Evolutionary conservation across 2,888 invertebrate genomes (phyloP).

Genomic region (Chrysina gloriosa): DNA sequence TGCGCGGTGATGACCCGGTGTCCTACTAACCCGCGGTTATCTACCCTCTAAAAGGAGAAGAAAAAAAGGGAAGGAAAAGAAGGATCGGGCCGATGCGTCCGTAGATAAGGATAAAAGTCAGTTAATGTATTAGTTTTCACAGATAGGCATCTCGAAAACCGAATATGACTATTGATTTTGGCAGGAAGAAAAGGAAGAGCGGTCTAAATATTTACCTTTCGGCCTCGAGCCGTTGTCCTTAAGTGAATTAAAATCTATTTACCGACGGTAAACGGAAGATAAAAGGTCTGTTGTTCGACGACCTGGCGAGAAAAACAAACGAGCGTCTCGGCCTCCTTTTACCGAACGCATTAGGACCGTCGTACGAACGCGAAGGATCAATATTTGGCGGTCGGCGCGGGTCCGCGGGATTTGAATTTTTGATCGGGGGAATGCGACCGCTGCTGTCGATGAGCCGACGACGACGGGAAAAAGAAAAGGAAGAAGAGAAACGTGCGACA

Average conservation of each 20-base stretch:
- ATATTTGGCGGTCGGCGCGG: constrained; percentile 17
- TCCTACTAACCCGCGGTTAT: too few species aligned
- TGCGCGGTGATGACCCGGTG: too few species aligned
- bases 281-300: constrained; percentile 39
- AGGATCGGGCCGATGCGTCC: too few species aligned
- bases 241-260: constrained; percentile 59
- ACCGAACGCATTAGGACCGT: constrained; percentile 30
- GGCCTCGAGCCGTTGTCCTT: constrained; percentile 55
- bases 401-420: constrained; percentile 19
- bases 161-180: constrained; percentile 57
- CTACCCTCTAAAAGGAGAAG: too few species aligned
- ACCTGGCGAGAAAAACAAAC: constrained; percentile 18
- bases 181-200: constrained; percentile 41
- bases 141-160: background rate
- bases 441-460: too few species aligned
- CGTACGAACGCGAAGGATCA: constrained; percentile 25
- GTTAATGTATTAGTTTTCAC: too few species aligned
- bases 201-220: constrained; percentile 55
- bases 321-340: constrained; percentile 10
- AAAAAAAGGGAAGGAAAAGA: too few species aligned
- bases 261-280: constrained; percentile 47
- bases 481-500: background rate
- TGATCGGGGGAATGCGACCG: background rate
- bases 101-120: too few species aligned
- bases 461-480: too few species aligned